Evolutionary conservation across 1,140 invertebrate genomes (phyloP).

Genomic region (Zaprionus kolodkinae): DNA sequence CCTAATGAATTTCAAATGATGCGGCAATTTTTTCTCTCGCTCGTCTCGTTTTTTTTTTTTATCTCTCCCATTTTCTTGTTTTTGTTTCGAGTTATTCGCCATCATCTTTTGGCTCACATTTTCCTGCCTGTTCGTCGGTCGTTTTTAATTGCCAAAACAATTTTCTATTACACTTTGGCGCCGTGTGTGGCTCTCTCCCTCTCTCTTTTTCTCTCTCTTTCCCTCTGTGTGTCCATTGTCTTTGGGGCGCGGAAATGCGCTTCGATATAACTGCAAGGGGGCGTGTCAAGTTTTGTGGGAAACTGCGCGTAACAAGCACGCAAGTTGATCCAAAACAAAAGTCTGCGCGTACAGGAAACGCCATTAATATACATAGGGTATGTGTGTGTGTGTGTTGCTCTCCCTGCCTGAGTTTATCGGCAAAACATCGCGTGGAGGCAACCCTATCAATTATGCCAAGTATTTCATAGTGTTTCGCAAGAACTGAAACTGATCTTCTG

Average conservation of each 20-base stretch:
- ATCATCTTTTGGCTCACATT: slow-evolving; percentile 58
- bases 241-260: slow-evolving; percentile 55
- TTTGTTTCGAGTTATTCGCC: slow-evolving; percentile 43
- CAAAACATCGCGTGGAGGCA: not conserved
- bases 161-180: slow-evolving; percentile 56
- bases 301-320: slow-evolving; percentile 47
- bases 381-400: not conserved
- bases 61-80: slow-evolving; percentile 9
- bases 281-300: slow-evolving; percentile 46
- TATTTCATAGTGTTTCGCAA: not conserved
- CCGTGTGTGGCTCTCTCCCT: slow-evolving; percentile 53
- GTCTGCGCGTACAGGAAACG: slow-evolving; percentile 16
- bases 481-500: not conserved
- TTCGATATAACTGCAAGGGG: slow-evolving; percentile 50
- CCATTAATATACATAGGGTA: not conserved
- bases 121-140: slow-evolving; percentile 56
- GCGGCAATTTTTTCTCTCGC: slow-evolving; percentile 59
- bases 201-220: slow-evolving; percentile 11
- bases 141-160: slow-evolving; percentile 75
- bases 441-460: not conserved
- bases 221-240: slow-evolving; percentile 48
- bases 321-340: slow-evolving; percentile 42
- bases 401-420: not conserved
- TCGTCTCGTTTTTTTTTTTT: slow-evolving; percentile 11
- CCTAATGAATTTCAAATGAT: slow-evolving; percentile 81